Evolutionary conservation across 2,797 vertebrate genomes (phyloP).

Genomic region (Podarcis siculus): DNA sequence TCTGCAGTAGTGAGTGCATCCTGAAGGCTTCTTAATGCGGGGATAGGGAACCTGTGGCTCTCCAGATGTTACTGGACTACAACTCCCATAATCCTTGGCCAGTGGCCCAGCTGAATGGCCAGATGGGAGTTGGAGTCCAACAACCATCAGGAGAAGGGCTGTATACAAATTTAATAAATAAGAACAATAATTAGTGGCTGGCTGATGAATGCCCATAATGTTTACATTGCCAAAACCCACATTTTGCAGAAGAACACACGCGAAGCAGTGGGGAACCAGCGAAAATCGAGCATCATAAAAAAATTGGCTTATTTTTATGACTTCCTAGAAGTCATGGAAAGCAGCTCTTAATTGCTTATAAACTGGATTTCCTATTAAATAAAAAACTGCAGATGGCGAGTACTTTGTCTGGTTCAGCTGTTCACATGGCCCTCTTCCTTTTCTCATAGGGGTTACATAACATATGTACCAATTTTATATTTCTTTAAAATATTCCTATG

Average conservation of each 20-base stretch:
- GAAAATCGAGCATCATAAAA: background rate
- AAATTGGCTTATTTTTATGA: conserved; percentile 50
- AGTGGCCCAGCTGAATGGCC: no score
- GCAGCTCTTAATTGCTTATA: conserved; percentile 15
- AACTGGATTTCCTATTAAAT: background rate
- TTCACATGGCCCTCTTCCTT: background rate
- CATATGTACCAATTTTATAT: no score
- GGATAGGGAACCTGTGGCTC: background rate
- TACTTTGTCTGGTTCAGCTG: background rate
- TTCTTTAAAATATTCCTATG: no score
- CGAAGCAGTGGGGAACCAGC: conserved; percentile 25
- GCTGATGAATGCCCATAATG: conserved; percentile 48
- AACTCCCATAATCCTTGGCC: no score
- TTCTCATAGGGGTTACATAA: background rate
- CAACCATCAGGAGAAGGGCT: no score
- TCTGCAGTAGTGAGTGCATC: no score
- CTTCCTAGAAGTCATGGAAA: conserved; percentile 29
- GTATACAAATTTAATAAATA: no score
- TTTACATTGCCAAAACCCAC: background rate
- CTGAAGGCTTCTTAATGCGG: background rate
- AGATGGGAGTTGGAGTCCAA: no score
- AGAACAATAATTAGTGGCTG: background rate
- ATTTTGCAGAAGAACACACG: background rate
- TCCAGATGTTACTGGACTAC: no score
- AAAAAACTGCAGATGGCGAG: background rate